phyloP scores from a whole-genome alignment of 2,888 invertebrate genomes.

The Alloplasta piceator region DNA sequence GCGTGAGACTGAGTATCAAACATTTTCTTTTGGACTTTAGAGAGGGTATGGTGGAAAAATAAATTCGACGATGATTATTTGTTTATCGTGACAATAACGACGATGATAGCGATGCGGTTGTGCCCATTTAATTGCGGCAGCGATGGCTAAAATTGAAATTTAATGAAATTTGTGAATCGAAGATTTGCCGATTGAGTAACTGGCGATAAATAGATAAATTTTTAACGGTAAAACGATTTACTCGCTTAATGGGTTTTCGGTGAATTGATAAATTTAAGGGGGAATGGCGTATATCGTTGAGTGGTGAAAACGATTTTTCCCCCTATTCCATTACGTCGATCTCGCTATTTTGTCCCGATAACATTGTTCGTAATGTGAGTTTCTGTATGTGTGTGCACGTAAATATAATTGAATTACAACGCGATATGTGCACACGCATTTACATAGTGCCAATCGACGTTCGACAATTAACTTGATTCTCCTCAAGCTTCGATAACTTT shows the following conservation, averaged over 20 bases:
- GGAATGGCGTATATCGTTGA: neutral
- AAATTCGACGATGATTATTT: neutral
- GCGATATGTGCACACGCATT: conserved; percentile 2
- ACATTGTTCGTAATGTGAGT: no score
- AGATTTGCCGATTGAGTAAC: neutral
- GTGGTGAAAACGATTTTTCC: no score
- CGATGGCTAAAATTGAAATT: neutral
- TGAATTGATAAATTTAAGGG: neutral
- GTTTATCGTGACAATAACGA: neutral
- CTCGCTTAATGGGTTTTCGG: neutral
- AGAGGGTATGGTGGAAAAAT: conserved; percentile 8
- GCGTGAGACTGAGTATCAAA: no score
- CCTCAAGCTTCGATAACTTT: conserved; percentile 23
- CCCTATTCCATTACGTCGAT: no score
- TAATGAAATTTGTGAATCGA: neutral
- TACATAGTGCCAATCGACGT: conserved; percentile 12
- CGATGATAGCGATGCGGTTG: neutral
- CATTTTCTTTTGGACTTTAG: no score
- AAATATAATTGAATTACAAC: neutral
- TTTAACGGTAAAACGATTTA: neutral
- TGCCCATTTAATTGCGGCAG: neutral
- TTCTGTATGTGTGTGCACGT: neutral
- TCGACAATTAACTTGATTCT: conserved; percentile 17
- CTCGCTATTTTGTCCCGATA: no score
- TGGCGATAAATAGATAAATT: neutral